phyloP scores from a whole-genome alignment of 1,140 invertebrate species.

The Drosophila athabasca region DNA sequence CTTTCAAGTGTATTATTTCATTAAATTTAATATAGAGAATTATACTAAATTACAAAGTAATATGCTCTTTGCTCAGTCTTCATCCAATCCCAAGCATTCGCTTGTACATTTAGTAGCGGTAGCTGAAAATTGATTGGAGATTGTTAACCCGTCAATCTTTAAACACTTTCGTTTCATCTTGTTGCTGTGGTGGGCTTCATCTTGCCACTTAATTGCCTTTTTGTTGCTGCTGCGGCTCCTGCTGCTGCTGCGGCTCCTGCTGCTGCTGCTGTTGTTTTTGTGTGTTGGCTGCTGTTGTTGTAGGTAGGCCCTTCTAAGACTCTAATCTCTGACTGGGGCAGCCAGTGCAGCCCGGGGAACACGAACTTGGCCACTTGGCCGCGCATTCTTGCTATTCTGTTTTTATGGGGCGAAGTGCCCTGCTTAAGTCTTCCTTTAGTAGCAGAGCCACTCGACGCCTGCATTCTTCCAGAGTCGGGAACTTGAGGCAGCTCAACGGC shows the following conservation, averaged over 20 bases:
- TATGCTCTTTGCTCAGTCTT: too few relatives aligned
- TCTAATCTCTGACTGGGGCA: constrained; percentile 62
- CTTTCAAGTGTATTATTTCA: too few relatives aligned
- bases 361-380: constrained; percentile 78
- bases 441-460: constrained; percentile 62
- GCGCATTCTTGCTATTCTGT: constrained; percentile 73
- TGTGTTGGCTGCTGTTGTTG: constrained; percentile 11
- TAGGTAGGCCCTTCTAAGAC: constrained; percentile 47
- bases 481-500: constrained; percentile 40
- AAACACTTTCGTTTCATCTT: too few relatives aligned
- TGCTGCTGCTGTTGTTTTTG: constrained; percentile 27
- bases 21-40: too few relatives aligned
- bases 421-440: constrained; percentile 62
- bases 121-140: too few relatives aligned
- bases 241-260: too few relatives aligned
- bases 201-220: constrained; percentile 49
- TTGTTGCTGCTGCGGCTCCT: constrained; percentile 11
- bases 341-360: constrained; percentile 20
- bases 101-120: too few relatives aligned
- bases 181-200: too few relatives aligned
- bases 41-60: too few relatives aligned
- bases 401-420: constrained; percentile 71
- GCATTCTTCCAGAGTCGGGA: constrained; percentile 59
- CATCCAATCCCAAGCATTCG: too few relatives aligned
- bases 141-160: too few relatives aligned